These are phyloP conservation scores for Psilopogon haemacephalus DNA, from an alignment of 2,113 vertebrate species.

Conservation along the genomic window DNA sequence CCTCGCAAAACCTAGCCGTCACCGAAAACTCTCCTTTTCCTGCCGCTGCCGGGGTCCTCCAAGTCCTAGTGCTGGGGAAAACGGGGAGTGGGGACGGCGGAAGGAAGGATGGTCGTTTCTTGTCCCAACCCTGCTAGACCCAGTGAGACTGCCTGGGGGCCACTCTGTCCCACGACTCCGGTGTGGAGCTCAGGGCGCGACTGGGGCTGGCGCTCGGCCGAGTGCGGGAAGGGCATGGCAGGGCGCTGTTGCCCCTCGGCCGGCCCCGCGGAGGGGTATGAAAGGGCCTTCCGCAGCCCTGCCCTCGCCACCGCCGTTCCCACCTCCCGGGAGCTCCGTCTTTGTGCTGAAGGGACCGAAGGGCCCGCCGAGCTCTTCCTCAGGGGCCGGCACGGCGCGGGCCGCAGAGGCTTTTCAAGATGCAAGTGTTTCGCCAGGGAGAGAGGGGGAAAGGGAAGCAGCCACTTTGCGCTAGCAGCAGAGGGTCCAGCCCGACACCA, in stretches of 20 bases:
- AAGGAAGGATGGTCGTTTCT: neutral
- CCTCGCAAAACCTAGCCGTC: neutral
- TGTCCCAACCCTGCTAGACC: neutral
- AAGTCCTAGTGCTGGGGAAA: neutral
- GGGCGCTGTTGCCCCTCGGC: neutral
- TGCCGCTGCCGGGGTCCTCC: neutral
- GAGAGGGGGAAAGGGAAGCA: neutral
- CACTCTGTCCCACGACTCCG: neutral
- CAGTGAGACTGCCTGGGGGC: neutral
- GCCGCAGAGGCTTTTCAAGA: neutral
- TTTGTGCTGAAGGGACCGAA: neutral
- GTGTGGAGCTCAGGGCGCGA: neutral
- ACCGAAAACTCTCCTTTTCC: neutral
- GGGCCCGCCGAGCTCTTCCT: neutral
- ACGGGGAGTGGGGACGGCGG: neutral
- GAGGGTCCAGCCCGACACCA: too few species aligned
- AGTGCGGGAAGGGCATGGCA: too few species aligned
- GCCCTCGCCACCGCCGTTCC: neutral
- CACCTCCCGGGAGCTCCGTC: neutral
- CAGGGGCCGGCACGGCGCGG: neutral
- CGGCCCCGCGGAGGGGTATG: neutral
- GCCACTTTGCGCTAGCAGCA: neutral
- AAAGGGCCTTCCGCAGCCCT: neutral
- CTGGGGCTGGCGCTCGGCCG: neutral
- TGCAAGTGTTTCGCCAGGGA: neutral